Conservation (phyloP, 2,113 vertebrate genomes). For the Anolis carolinensis region DNA sequence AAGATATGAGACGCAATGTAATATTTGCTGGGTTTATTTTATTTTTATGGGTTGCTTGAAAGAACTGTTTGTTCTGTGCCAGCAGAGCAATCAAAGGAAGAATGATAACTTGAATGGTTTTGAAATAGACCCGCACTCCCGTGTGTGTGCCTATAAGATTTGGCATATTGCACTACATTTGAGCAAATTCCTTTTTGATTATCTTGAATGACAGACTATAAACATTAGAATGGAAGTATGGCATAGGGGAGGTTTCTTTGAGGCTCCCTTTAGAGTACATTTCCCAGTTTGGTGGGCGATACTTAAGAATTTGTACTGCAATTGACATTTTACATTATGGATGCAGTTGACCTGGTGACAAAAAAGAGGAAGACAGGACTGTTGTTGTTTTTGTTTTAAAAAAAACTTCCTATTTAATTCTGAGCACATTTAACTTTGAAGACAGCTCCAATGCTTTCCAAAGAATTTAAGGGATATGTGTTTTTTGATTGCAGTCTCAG, state of each 20-base stretch:
- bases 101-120: conserved; percentile 26
- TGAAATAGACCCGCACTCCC: conserved; percentile 24
- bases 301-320: not conserved
- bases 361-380: not conserved
- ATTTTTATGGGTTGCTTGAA: conserved; percentile 46
- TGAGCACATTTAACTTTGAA: not conserved
- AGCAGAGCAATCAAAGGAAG: conserved; percentile 46
- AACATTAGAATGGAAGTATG: not conserved
- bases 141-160: not conserved
- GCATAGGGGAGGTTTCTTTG: not conserved
- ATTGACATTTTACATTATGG: not conserved
- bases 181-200: conserved; percentile 37
- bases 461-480: not conserved
- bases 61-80: conserved; percentile 36
- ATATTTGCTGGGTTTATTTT: conserved; percentile 40
- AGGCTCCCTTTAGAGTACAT: not conserved
- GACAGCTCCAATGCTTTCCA: not conserved
- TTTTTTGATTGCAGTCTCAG: not conserved
- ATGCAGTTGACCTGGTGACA: not conserved
- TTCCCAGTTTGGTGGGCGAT: not conserved
- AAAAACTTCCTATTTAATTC: not conserved
- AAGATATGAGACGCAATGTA: conserved; percentile 31
- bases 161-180: conserved; percentile 5
- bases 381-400: not conserved
- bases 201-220: not conserved